phyloP scores from a whole-genome alignment of 2,797 vertebrate genomes.

The Sebastes steindachneri region DNA sequence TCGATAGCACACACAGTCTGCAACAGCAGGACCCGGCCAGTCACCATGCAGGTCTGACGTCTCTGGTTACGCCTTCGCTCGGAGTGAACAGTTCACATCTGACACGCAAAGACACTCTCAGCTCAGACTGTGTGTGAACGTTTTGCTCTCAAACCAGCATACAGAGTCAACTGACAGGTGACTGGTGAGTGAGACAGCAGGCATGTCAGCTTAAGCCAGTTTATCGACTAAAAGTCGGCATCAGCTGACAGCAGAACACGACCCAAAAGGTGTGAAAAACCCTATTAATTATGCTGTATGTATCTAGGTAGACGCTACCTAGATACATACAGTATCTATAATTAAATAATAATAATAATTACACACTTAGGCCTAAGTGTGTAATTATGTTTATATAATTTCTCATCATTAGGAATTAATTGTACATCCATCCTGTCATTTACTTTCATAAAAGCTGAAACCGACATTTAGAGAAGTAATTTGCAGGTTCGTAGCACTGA shows the following conservation, averaged over 20 bases:
- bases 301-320: not conserved
- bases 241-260: not conserved
- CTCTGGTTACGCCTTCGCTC: conserved; percentile 36
- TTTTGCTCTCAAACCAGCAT: conserved; percentile 6
- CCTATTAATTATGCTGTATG: not conserved
- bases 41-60: not conserved
- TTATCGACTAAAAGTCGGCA: not conserved
- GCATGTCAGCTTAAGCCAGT: not conserved
- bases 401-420: not conserved
- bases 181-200: not conserved
- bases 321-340: no score
- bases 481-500: not conserved
- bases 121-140: conserved; percentile 2
- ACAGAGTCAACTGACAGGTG: not conserved
- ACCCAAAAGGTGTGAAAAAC: not conserved
- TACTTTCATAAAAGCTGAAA: not conserved
- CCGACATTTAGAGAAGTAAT: not conserved
- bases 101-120: conserved; percentile 8
- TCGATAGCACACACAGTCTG: not conserved
- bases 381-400: not conserved
- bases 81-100: not conserved
- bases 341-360: no score
- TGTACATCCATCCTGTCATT: not conserved
- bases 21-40: not conserved
- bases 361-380: not conserved